phyloP scores from a whole-genome alignment of 2,113 vertebrate species.

The Mungos mungo region DNA sequence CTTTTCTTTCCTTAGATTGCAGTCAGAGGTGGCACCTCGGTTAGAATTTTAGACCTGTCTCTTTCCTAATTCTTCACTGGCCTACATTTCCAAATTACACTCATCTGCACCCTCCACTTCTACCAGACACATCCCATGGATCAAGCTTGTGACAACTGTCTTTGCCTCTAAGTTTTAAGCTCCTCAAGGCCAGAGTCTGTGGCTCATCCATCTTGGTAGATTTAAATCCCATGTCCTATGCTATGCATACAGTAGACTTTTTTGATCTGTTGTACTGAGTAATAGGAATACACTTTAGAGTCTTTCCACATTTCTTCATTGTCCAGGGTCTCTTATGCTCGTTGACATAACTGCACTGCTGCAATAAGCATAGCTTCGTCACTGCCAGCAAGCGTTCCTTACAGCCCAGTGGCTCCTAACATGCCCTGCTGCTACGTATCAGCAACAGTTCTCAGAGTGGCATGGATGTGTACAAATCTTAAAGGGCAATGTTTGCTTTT shows the following conservation, averaged over 20 bases:
- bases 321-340: background rate
- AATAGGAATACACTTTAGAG: background rate
- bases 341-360: background rate
- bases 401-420: constrained; percentile 46
- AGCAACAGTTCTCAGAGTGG: constrained; percentile 4
- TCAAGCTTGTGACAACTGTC: background rate
- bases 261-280: background rate
- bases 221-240: background rate
- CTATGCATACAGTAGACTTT: background rate
- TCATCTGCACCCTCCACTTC: background rate
- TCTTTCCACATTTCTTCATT: background rate
- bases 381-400: constrained; percentile 41
- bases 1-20: background rate
- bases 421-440: background rate
- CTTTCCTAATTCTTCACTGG: background rate
- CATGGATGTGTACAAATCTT: background rate
- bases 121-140: background rate
- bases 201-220: background rate
- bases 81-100: background rate
- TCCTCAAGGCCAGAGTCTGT: background rate
- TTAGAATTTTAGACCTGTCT: background rate
- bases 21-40: background rate
- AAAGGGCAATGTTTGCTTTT: background rate
- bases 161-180: background rate
- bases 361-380: background rate